These are phyloP conservation scores for Rhaphigaster nebulosa DNA, from an alignment of 2,888 invertebrate species.

Conservation along the genomic window DNA sequence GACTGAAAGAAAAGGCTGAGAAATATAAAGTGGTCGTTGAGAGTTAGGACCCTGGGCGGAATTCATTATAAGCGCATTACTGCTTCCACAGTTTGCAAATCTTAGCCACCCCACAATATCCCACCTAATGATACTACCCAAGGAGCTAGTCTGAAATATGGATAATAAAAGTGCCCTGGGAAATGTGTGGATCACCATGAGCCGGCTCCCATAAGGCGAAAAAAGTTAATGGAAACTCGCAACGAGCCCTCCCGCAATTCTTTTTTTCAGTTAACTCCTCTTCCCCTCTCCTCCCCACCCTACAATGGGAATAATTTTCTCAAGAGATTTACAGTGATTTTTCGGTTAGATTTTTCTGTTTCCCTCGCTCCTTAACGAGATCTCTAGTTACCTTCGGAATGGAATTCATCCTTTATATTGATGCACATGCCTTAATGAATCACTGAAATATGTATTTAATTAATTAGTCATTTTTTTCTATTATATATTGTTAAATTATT, in stretches of 20 bases:
- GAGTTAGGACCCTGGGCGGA: background rate
- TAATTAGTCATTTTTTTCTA: background rate
- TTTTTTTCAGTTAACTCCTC: slow-evolving; percentile 48
- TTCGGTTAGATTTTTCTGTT: slow-evolving; percentile 35
- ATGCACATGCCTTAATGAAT: background rate
- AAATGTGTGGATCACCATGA: slow-evolving; percentile 54
- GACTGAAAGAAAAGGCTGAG: background rate
- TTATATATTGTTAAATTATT: background rate
- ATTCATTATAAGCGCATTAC: slow-evolving; percentile 24
- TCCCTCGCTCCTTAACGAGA: slow-evolving; percentile 2
- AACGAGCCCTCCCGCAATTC: slow-evolving; percentile 54
- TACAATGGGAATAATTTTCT: slow-evolving; percentile 33
- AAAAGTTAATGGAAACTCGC: slow-evolving; percentile 59
- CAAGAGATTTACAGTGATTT: slow-evolving; percentile 56
- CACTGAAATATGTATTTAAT: background rate
- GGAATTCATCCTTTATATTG: background rate
- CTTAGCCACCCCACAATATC: slow-evolving; percentile 38
- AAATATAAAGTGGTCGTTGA: slow-evolving; percentile 25
- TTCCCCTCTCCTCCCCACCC: background rate
- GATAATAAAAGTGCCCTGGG: slow-evolving; percentile 56
- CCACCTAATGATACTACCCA: slow-evolving; percentile 55
- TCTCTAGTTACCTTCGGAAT: background rate
- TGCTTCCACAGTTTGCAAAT: slow-evolving; percentile 45
- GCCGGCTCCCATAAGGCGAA: slow-evolving; percentile 57
- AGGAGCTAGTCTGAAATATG: slow-evolving; percentile 50